Evolutionary conservation across 2,888 invertebrate genomes (phyloP), one percentile per base, ranked within the genome.

Genomic region (Epirrhoe alternata): DNA sequence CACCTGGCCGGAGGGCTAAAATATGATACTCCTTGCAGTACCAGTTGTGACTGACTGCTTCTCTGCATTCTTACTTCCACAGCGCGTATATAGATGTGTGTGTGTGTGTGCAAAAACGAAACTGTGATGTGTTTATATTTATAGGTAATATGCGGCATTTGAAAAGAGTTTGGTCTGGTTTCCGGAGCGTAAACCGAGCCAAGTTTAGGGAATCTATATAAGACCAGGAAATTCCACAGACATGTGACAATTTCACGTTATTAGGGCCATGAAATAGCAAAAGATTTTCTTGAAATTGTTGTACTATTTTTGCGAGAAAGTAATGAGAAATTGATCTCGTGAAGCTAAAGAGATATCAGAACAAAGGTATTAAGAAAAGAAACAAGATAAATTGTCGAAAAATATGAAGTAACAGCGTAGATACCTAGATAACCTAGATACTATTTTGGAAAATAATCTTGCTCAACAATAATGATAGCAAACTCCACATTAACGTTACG

Each of bases 201-300:
- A 7, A 8, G 10, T 1, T 42, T 42, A 38, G 7, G 10, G 12
- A 42, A 42, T 12, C 35, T 35, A 35, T 12, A 12, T 42, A 42
- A 12, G 12, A 42, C 38, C 12, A 33, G 33, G 35, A 35, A 35
- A 35, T 33, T 33, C 33, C 7, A 33, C 12, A 42, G 38, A 42
- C 38, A 35, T 6, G 33, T 35, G 8, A 8, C 35, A 42, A 12
- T 42, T 42, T 42, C 12, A 12, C 12, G 38, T 42, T 42, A 42
- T 12, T 7, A 42, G 38, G 4, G 12, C 38, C 12, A 42, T 42
- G 38, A 42, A 42, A 42, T 42, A 42, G 5, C 38, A 42, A 42
- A 42, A 42, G 38, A 42, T 42, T 42, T 42, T 42, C 38, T 42
- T 42, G 38, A 42, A 42, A 42, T 8, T 42, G 38, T 42, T 42